Evolutionary conservation across 2,113 vertebrate species (phyloP).

Genomic region (Lepisosteus oculatus): DNA sequence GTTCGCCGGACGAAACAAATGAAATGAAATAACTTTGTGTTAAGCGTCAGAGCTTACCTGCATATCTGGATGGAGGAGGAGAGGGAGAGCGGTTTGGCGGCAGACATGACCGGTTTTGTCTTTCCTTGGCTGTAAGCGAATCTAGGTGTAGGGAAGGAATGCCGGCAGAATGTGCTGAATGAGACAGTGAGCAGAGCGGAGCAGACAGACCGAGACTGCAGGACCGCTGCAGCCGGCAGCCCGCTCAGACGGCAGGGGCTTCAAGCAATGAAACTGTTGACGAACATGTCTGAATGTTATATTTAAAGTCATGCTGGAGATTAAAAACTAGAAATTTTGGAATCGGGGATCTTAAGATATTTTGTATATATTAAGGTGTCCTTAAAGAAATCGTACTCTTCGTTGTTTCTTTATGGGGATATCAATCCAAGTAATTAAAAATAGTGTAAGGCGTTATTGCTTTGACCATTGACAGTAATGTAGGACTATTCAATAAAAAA

Average conservation of each 20-base stretch:
- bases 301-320: neutral
- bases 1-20: too few relatives aligned
- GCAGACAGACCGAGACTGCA: constrained; percentile 12
- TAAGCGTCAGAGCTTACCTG: constrained; percentile 61
- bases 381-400: too few relatives aligned
- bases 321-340: too few relatives aligned
- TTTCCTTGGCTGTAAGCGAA: constrained; percentile 21
- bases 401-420: too few relatives aligned
- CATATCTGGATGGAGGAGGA: constrained; percentile 75
- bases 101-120: constrained; percentile 48
- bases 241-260: constrained; percentile 33
- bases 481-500: too few relatives aligned
- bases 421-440: too few relatives aligned
- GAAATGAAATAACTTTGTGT: neutral
- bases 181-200: constrained; percentile 2
- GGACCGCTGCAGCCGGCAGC: constrained; percentile 7
- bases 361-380: too few relatives aligned
- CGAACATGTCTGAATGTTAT: neutral
- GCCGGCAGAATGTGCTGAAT: too few relatives aligned
- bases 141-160: constrained; percentile 15
- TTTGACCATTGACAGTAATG: too few relatives aligned
- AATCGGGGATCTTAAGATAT: too few relatives aligned
- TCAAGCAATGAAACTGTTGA: constrained; percentile 28
- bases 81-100: constrained; percentile 19
- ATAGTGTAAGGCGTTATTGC: too few relatives aligned